Percentiles rank a stretch among this genome's conserved stretches.
phyloP scores from a whole-genome alignment of 2,113 vertebrate genomes.

The Egretta garzetta region DNA sequence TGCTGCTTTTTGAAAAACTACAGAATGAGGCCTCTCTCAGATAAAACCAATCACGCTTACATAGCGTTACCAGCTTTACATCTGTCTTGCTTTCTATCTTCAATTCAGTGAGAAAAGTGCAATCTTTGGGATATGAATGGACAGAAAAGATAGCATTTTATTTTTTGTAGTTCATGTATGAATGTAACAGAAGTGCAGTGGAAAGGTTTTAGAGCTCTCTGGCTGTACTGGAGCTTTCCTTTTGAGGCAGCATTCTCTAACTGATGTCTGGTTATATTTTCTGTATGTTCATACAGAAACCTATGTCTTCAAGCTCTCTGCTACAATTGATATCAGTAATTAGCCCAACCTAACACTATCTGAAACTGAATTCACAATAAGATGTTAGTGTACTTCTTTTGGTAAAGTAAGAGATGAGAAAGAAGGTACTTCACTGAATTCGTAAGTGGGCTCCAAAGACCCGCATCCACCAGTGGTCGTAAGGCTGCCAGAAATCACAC shows the following conservation, averaged over 20 bases:
- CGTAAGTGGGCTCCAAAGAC: background rate
- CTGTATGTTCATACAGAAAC: background rate
- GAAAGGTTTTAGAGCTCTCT: background rate
- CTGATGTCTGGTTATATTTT: background rate
- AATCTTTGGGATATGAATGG: background rate
- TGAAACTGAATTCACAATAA: background rate
- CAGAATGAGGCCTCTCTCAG: background rate
- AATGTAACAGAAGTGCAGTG: background rate
- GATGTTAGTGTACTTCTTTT: background rate
- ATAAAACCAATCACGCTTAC: background rate
- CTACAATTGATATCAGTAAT: background rate
- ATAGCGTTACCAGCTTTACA: background rate
- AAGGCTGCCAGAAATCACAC: background rate
- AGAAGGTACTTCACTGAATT: background rate
- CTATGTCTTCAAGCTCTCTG: background rate
- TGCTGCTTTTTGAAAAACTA: background rate
- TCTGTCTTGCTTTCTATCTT: background rate
- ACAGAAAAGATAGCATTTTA: background rate
- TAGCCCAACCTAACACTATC: background rate
- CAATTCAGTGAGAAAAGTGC: background rate
- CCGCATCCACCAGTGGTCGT: rapidly evolving
- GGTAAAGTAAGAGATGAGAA: background rate
- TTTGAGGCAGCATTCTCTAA: background rate
- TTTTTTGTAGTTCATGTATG: background rate
- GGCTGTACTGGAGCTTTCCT: background rate